Percentiles rank a stretch among this genome's conserved stretches.
phyloP scores from a whole-genome alignment of 37 sponge, comb jelly and placozoan genomes.

The Cliona cf. orientalis region DNA sequence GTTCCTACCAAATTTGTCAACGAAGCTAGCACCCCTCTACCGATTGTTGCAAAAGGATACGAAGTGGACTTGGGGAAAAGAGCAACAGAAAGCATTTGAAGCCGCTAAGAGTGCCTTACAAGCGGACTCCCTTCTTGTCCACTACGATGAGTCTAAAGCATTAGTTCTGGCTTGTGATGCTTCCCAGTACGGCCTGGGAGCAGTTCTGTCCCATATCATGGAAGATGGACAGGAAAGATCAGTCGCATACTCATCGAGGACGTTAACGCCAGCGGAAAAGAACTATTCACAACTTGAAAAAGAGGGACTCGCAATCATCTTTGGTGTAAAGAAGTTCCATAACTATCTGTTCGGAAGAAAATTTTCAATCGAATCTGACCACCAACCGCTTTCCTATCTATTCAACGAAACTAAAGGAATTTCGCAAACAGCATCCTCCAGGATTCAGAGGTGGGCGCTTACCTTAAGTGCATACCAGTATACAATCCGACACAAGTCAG shows the following conservation, averaged over 20 bases:
- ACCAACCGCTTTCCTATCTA: conserved; percentile 15
- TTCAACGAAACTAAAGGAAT: too few species aligned
- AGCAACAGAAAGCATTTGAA: conserved; percentile 23
- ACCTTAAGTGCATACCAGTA: background rate
- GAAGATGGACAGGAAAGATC: conserved; percentile 15
- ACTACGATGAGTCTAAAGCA: conserved; percentile 24
- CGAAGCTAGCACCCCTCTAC: conserved; percentile 16
- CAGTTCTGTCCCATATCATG: conserved; percentile 26
- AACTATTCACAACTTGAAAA: conserved; percentile 39
- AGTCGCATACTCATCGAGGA: conserved; percentile 25
- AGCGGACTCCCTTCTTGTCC: conserved; percentile 4
- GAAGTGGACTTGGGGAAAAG: conserved; percentile 7
- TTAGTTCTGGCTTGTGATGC: conserved; percentile 37
- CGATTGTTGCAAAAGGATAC: conserved; percentile 9
- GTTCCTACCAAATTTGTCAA: conserved; percentile 23
- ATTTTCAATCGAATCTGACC: background rate
- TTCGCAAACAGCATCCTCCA: background rate
- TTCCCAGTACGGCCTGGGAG: conserved; percentile 32
- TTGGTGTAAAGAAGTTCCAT: conserved; percentile 28
- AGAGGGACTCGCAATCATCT: conserved; percentile 29
- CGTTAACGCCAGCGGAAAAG: conserved; percentile 27
- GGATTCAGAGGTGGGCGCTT: background rate
- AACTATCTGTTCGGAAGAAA: conserved; percentile 22
- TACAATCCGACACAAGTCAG: too few species aligned
- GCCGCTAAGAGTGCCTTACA: conserved; percentile 8